phyloP scores from a whole-genome alignment of 2,888 invertebrate genomes.

The Cheilosia vernalis region DNA sequence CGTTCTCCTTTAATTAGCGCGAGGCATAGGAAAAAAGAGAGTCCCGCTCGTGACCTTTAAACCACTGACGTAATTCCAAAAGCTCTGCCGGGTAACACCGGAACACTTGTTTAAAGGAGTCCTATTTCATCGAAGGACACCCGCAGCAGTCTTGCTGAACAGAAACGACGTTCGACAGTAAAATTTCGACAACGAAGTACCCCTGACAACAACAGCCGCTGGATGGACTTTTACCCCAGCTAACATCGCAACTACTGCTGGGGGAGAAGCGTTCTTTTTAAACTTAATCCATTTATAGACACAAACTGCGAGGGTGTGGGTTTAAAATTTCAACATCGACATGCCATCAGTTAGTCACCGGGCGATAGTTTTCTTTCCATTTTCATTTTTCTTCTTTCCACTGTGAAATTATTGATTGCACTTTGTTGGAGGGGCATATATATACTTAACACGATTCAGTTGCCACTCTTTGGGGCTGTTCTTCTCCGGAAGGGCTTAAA shows the following conservation, averaged over 20 bases:
- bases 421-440: constrained; percentile 36
- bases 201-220: no score
- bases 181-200: no score
- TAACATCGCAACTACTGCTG: constrained; percentile 11
- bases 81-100: no score
- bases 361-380: constrained; percentile 12
- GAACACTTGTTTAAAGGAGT: no score
- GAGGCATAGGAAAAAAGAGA: no score
- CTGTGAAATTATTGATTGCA: constrained; percentile 61
- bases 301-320: constrained; percentile 14
- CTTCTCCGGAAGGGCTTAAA: constrained; percentile 45
- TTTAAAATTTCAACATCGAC: constrained; percentile 47
- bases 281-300: constrained; percentile 52
- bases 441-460: constrained; percentile 49
- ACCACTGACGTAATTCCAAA: no score
- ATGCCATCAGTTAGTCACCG: constrained; percentile 32
- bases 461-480: background rate
- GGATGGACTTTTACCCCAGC: constrained; percentile 5
- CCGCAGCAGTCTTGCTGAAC: no score
- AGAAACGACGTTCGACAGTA: no score
- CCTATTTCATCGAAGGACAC: no score
- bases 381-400: constrained; percentile 1
- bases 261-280: background rate
- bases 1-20: no score
- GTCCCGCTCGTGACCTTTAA: no score